Evolutionary conservation across 2,113 vertebrate genomes (phyloP), one percentile per base, ranked within the genome.

Genomic region (Tympanuchus pallidicinctus): DNA sequence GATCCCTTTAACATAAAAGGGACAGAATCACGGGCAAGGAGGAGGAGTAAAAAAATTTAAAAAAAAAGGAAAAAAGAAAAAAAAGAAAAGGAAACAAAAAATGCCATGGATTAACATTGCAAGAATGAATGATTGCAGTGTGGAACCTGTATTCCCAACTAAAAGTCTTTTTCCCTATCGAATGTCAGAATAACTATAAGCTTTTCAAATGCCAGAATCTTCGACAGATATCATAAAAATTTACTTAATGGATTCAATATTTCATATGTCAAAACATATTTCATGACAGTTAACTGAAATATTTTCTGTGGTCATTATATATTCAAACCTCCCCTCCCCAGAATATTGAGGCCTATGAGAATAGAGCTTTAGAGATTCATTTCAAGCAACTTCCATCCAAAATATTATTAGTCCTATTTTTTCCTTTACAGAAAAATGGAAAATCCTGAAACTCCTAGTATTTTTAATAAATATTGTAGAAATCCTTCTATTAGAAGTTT

Each of bases 151-250:
- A 81, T 40, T 91, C 83, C 93, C 91, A 93, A 82, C 43, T 79
- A 67, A 89, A 71, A 87, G 90, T 92, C 93, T 88, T 87, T 92
- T 83, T 74, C 66, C 91, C 67, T 91, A 82, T 36, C 92, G 84
- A 94, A 91, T 28, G 67, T 93, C 88, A 93, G 92, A 94, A 85
- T 93, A 91, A 87, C 84, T 82, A 78, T 92, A 89, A 92, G 91
- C 56, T 95, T 92, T 91, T 74, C 34, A 93, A 95, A 94, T 94
- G 79, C 94, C 94, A 94, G 93, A 95, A 94, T 94, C 85, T 92
- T 95, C 90, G 85, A 95, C 93, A 94, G 88, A 86, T 88, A 85
- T 42, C 50, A 91, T 48, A 91, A 96, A 94, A 45, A 84, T 82
- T 92, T 89, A 92, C 36, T 83, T 89, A 91, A 93, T 10, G 83